Evolutionary conservation across 2,113 vertebrate species (phyloP), one percentile per base, ranked within the genome.

Genomic region (Indri indri): DNA sequence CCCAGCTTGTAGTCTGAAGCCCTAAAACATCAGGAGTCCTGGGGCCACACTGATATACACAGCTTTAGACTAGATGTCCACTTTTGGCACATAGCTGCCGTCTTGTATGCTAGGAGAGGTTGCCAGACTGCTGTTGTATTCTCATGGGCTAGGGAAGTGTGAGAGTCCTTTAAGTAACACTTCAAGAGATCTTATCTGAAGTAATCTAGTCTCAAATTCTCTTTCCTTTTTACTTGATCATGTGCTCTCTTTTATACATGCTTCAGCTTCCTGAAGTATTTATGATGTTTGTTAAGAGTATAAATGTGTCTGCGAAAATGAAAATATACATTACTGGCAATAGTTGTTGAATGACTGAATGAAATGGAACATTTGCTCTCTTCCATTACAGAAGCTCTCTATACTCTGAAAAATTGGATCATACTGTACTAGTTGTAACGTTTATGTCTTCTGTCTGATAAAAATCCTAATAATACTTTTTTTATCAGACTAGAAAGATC

Each of bases 241-340:
- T 82, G 22, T 71, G 22, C 11, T 91, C n/a, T 65, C 12, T 63
- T 84, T 94, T 90, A 76, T 54, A 16, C 37, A 85, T 92, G 52
- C 37, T 77, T 3, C 25, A 63, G 2, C 80, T 70, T 90, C 8
- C 6, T 50, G 17, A 14, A n/a, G 13, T 42, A 34, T 79, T 90
- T 63, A 70, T 95, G 50, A 45, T 90, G 37, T 81, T 96, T 30
- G 23, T 61, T 94, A 77, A 77, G 88, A 80, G 18, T 50, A 47
- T 57, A 79, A 66, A 77, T 54, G 47, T 37, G 47, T n/a, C 42
- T 89, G 9, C 76, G 37, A 59, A 66, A 77, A 73, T 59, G 3
- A 85, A 88, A 47, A 30, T 79, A 30, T 63, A 32, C n/a, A 30
- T 66, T 45, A 37, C 52, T 77, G 34, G 17, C 10, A n/a, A 5